phyloP scores from a whole-genome alignment of 2,888 invertebrate species.

The Amiota communis region DNA sequence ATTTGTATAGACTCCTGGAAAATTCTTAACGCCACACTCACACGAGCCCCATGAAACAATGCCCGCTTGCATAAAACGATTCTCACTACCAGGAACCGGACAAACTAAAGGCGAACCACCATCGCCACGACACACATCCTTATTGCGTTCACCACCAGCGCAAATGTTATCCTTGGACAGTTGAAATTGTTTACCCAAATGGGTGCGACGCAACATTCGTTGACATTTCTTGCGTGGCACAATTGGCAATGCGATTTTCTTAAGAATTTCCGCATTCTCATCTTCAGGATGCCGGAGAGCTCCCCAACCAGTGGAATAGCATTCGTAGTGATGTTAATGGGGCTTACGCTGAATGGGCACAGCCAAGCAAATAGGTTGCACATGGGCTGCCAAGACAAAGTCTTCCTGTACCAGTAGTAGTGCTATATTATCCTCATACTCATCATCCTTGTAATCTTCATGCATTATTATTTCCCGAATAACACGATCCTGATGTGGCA shows the following conservation, averaged over 20 bases:
- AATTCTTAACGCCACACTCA: not conserved
- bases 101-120: not conserved
- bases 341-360: not conserved
- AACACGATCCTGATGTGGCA: not conserved
- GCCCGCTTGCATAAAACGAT: conserved; percentile 1
- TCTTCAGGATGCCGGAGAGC: not conserved
- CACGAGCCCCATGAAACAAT: not conserved
- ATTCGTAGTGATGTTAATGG: not conserved
- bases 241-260: not conserved
- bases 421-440: not conserved
- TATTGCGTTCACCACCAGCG: not conserved
- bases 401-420: not conserved
- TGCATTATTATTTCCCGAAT: not conserved
- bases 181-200: not conserved
- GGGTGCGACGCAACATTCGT: not conserved
- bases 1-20: not conserved
- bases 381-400: not conserved
- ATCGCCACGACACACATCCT: not conserved
- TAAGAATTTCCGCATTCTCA: conserved; percentile 2
- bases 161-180: not conserved
- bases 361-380: not conserved
- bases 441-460: not conserved
- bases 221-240: not conserved
- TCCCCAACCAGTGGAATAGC: not conserved
- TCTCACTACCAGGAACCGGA: not conserved